Evolutionary conservation across 2,888 invertebrate genomes (phyloP), one percentile per base, ranked within the genome.

Genomic region (Chirona hameri): DNA sequence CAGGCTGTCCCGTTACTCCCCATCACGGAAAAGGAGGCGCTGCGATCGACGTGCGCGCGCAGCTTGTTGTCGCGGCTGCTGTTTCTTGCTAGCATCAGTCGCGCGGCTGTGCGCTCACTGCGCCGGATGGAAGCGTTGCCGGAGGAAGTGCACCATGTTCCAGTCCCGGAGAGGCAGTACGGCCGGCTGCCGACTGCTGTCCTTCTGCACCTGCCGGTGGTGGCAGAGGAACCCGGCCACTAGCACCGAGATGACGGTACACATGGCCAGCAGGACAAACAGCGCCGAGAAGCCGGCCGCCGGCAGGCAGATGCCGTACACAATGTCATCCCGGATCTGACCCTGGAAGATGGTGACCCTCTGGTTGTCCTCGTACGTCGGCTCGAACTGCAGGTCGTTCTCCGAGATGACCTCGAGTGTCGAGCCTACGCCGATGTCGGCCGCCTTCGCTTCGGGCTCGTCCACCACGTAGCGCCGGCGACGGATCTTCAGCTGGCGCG

Each of bases 361-460:
- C n/a, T 83, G 82, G 57, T 85, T 85, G 48, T 85, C 85, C n/a
- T 84, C 85, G 69, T 83, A 82, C 48, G 85, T 94, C 0, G 96
- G 95, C 86, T 94, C 95, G 88, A 97, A 97, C 65, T 94, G 95
- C 72, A 97, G 89, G 88, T 97, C 97, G 1, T 95, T 95, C 88
- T 96, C 95, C 7, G 96, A 96, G 83, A 97, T 95, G 81, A 97
- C 95, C 85, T 96, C 95, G 88, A 96, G 96, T 39, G 95, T 91
- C 0, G 95, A 95, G 85, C 94, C 94, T 1, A 97, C 96, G 12
- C 96, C 96, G 0, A 96, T 82, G 81, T 85, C 85, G 1, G 85
- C 82, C 65, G 83, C 81, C n/a, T 84, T 81, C 31, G 31, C 82
- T 7, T 31, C 76, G 12, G 83, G 83, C 39, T 84, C 83, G 60